Evolutionary conservation across 2,113 vertebrate genomes (phyloP).

Genomic region (Datnioides undecimradiatus): DNA sequence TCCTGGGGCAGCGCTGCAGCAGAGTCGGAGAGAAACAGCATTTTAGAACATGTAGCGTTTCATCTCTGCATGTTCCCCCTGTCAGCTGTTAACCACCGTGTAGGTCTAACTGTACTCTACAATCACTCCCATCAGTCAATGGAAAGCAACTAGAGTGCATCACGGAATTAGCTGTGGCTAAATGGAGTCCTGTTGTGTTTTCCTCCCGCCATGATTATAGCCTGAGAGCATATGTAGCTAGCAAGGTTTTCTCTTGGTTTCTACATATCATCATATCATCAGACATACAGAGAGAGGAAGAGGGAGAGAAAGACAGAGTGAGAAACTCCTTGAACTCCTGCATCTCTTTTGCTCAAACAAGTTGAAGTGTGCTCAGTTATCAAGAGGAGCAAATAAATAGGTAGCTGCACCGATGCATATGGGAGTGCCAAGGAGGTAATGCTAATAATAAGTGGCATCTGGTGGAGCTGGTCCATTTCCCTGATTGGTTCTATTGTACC

Average conservation of each 20-base stretch:
- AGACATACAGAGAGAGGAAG: not conserved
- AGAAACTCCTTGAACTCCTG: not conserved
- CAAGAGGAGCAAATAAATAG: constrained; percentile 46
- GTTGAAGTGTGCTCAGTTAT: constrained; percentile 1
- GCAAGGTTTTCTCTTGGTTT: not conserved
- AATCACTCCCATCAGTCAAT: constrained; percentile 43
- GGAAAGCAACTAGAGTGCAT: constrained; percentile 15
- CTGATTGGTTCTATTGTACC: constrained; percentile 70
- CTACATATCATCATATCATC: not conserved
- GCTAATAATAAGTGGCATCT: constrained; percentile 64
- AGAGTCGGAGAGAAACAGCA: constrained; percentile 25
- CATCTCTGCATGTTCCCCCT: constrained; percentile 59
- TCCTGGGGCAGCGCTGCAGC: constrained; percentile 53
- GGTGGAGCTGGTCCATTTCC: constrained; percentile 65
- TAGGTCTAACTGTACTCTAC: constrained; percentile 39
- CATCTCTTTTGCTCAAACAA: not conserved
- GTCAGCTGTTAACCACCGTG: constrained; percentile 49
- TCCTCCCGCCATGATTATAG: constrained; percentile 26
- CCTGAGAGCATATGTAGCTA: not conserved
- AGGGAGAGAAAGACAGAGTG: too few species aligned
- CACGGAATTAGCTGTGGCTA: constrained; percentile 20
- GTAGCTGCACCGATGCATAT: constrained; percentile 30
- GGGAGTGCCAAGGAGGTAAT: constrained; percentile 30
- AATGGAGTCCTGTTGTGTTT: constrained; percentile 38
- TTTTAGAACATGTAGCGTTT: constrained; percentile 57